A percentile compares a stretch with the other conserved stretches of the same genome.
Conservation (phyloP, 2,113 vertebrate species). For the Ardeotis arabs region DNA sequence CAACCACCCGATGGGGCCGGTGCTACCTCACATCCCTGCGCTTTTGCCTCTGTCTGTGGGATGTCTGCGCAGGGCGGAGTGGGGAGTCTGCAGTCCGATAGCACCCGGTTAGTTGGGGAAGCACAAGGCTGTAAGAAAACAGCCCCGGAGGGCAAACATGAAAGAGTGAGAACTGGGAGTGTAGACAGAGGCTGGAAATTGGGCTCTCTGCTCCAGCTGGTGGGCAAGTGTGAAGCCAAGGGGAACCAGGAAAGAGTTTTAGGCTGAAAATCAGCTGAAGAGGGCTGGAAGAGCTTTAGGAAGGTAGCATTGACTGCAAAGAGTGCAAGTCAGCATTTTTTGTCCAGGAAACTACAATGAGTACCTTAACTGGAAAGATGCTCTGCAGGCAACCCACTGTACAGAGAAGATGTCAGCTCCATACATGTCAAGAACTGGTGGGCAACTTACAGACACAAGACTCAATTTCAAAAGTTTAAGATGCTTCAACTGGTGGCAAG, state of each 20-base stretch:
- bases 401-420: not conserved
- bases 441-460: not conserved
- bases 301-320: not conserved
- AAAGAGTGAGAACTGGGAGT: not conserved
- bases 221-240: not conserved
- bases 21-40: accelerated
- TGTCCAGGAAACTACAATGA: not conserved
- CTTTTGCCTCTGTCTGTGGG: not conserved
- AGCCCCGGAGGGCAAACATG: not conserved
- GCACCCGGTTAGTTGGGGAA: not conserved
- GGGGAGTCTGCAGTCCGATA: accelerated
- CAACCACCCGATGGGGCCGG: accelerated
- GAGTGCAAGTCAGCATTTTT: not conserved
- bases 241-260: not conserved
- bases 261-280: not conserved
- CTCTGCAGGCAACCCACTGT: not conserved
- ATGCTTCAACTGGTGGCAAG: not conserved
- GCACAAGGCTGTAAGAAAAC: not conserved
- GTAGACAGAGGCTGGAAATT: not conserved
- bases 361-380: not conserved
- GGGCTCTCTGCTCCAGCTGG: not conserved
- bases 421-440: not conserved
- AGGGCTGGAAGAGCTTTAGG: not conserved
- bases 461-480: not conserved
- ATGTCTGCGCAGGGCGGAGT: not conserved